Evolutionary conservation across 2,888 invertebrate genomes (phyloP).

Genomic region (Smittia aterrima): DNA sequence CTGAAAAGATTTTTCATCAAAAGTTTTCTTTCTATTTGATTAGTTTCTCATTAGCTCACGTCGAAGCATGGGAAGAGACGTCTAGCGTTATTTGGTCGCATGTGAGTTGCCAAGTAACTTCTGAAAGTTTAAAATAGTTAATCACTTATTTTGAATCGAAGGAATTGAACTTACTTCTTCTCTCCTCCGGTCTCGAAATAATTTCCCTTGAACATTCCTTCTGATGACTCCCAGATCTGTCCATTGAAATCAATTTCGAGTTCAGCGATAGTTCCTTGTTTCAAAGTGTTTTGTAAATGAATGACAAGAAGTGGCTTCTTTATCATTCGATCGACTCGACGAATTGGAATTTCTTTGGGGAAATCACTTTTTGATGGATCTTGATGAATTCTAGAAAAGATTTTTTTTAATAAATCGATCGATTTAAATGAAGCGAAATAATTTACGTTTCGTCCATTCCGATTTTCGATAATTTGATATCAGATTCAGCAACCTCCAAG

Average conservation of each 20-base stretch:
- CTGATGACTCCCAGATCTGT: constrained; percentile 61
- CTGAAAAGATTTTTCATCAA: not conserved
- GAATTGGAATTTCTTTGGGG: constrained; percentile 46
- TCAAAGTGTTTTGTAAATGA: constrained; percentile 59
- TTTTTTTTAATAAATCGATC: too few relatives aligned
- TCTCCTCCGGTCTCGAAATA: constrained; percentile 57
- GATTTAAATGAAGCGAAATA: constrained; percentile 45
- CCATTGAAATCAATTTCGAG: constrained; percentile 67
- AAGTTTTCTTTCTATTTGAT: not conserved
- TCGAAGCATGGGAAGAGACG: constrained; percentile 79
- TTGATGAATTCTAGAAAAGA: constrained; percentile 23
- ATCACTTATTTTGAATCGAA: too few relatives aligned
- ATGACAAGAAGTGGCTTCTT: constrained; percentile 64
- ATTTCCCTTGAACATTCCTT: constrained; percentile 68
- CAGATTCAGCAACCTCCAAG: constrained; percentile 59
- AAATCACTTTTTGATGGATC: not conserved
- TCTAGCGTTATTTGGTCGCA: constrained; percentile 72
- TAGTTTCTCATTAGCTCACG: constrained; percentile 47
- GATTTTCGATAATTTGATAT: constrained; percentile 54
- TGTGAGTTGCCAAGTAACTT: constrained; percentile 65
- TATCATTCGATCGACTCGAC: constrained; percentile 57
- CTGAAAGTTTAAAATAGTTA: constrained; percentile 48
- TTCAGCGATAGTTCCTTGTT: constrained; percentile 60
- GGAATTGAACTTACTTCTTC: constrained; percentile 47
- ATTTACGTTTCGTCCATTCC: constrained; percentile 47